Conservation (phyloP, 64 coral and sea anemone genomes). For the Dendrophyllia cribrosa region DNA sequence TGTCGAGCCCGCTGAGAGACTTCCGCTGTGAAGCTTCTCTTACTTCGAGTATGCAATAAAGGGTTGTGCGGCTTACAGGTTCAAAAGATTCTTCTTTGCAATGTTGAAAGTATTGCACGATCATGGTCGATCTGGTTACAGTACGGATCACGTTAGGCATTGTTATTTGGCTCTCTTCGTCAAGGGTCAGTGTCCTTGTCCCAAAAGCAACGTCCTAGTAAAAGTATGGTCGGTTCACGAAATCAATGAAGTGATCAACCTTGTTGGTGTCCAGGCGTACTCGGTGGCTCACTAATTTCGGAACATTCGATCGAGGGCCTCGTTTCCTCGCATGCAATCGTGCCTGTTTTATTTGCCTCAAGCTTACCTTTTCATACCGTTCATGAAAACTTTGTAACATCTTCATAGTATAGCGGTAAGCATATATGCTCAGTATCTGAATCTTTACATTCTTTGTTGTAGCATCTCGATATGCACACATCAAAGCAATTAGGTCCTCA, state of each 20-base stretch:
- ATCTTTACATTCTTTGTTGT: conserved; percentile 40
- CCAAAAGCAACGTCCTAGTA: conserved; percentile 37
- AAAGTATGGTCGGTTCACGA: conserved; percentile 29
- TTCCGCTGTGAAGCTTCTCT: conserved; percentile 47
- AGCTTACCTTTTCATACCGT: conserved; percentile 10
- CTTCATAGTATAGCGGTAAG: background rate
- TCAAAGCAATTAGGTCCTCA: background rate
- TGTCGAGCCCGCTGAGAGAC: conserved; percentile 32
- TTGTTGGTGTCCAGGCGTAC: conserved; percentile 7
- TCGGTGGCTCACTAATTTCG: conserved; percentile 3
- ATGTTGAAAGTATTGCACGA: conserved; percentile 12
- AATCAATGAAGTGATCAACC: conserved; percentile 20
- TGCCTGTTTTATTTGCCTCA: conserved; percentile 19
- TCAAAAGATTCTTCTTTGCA: conserved; percentile 18
- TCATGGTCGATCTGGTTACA: conserved; percentile 36
- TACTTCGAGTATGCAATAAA: conserved; percentile 28
- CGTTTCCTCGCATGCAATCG: conserved; percentile 5
- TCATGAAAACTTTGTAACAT: conserved; percentile 19
- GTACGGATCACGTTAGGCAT: conserved; percentile 26
- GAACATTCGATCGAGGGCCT: background rate
- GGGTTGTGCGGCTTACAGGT: background rate
- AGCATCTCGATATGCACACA: conserved; percentile 20
- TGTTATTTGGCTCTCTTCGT: background rate
- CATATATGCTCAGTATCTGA: conserved; percentile 29
- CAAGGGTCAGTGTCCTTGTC: conserved; percentile 7